Base-by-base conservation (phyloP, 2,888 invertebrate species). In the Xylocampa areola region DNA sequence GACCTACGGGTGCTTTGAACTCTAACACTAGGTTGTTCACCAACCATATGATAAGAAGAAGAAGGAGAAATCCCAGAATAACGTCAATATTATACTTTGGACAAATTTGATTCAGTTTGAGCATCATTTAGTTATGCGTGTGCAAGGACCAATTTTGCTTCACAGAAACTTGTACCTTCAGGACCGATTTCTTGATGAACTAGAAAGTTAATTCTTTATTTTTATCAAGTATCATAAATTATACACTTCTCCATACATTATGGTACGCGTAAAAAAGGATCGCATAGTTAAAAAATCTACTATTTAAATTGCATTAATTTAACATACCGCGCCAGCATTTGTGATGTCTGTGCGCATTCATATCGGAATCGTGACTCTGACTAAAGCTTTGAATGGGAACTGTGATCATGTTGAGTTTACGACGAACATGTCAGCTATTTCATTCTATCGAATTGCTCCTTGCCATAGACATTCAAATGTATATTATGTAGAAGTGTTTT, bases 281-380 rank as follows among this genome's bases (percentile, higher is more conserved):
- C 8, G 6, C 27, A 25, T n/a, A n/a, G n/a, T 23, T 17, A 57
- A 35, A 49, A 66, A 45, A 19, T 27, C 11, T 13, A 13, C 36
- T 16, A 16, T n/a, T 50, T 27, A 23, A 48, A 64, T 61, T 68
- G 39, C 35, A 45, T 33, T 36, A 17, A 16, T 36, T 35, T 6
- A 35, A 27, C 14, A 25, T 6, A 21, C 21, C 41, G 30, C 6
- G 30, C 35, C 17, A 40, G 40, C 68, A 62, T 61, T 44, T 36
- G 45, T 8, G 8, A 11, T 33, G 32, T 23, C 19, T 41, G 19
- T 37, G 47, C 35, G 35, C 32, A n/a, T 14, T 60, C 29, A 33
- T 51, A 14, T 43, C 4, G 16, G 7, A 25, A 33, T 32, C 45
- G 50, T 41, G 39, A 51, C 45, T 32, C 44, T 41, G 39, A 51